phyloP scores from a whole-genome alignment of 2,797 vertebrate species.

The Anguilla anguilla region DNA sequence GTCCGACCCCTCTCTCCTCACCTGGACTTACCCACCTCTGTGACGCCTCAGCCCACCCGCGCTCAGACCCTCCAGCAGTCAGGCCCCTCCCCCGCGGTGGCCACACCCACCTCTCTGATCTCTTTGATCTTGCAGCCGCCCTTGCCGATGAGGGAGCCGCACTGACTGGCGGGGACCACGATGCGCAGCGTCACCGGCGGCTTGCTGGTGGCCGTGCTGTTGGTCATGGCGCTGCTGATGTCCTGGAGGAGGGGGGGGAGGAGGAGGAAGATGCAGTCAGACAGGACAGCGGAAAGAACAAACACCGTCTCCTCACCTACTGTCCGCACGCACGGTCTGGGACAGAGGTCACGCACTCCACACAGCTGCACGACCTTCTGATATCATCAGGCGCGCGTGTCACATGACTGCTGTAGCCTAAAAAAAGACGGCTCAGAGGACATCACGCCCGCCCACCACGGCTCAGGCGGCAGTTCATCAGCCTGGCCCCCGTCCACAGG shows the following conservation, averaged over 20 bases:
- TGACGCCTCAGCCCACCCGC: not conserved
- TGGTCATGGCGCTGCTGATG: slow-evolving; percentile 95
- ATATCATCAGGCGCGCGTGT: not conserved
- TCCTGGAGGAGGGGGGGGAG: slow-evolving; percentile 70
- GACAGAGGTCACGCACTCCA: not conserved
- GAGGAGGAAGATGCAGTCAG: slow-evolving; percentile 1
- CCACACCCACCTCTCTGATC: slow-evolving; percentile 85
- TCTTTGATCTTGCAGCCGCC: slow-evolving; percentile 97
- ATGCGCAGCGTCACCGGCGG: slow-evolving; percentile 91
- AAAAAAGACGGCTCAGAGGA: not conserved
- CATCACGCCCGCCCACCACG: not conserved
- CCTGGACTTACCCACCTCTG: not conserved
- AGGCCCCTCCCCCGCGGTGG: not conserved
- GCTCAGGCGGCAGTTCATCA: too few relatives aligned
- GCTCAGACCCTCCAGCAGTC: not conserved
- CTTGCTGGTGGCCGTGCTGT: slow-evolving; percentile 93
- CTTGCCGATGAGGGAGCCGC: slow-evolving; percentile 92
- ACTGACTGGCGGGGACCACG: slow-evolving; percentile 91
- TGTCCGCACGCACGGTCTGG: not conserved
- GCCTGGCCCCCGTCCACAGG: not conserved
- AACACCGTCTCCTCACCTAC: not conserved
- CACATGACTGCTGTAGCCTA: not conserved
- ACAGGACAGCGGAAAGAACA: not conserved
- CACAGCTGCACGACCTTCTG: not conserved
- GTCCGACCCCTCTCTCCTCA: not conserved